Percentiles rank a stretch among this genome's conserved stretches.
These are phyloP conservation scores for Platichthys flesus DNA, from an alignment of 2,113 vertebrate genomes.

Conservation along the genomic window DNA sequence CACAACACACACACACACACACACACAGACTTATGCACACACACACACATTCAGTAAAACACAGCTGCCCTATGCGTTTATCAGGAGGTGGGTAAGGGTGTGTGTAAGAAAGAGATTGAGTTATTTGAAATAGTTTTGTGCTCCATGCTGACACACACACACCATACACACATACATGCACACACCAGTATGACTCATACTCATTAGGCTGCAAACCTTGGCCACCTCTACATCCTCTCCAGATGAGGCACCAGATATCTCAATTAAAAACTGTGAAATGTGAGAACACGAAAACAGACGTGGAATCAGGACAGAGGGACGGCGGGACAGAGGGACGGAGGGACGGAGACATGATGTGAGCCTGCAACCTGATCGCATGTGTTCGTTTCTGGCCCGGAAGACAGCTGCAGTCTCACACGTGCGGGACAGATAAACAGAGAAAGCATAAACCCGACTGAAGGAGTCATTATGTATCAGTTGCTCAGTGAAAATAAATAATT, in stretches of 20 bases:
- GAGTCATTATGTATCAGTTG: not conserved
- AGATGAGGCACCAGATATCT: slow-evolving; percentile 71
- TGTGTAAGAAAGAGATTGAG: slow-evolving; percentile 35
- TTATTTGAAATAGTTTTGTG: slow-evolving; percentile 63
- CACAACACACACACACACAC: slow-evolving; percentile 24
- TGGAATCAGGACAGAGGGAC: slow-evolving; percentile 32
- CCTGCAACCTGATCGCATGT: slow-evolving; percentile 70
- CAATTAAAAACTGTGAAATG: slow-evolving; percentile 75
- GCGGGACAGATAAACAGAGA: slow-evolving; percentile 34
- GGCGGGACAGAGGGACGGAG: slow-evolving; percentile 32
- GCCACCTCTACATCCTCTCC: slow-evolving; percentile 71
- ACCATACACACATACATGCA: slow-evolving; percentile 39
- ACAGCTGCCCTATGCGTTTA: slow-evolving; percentile 45
- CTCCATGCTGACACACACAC: slow-evolving; percentile 35
- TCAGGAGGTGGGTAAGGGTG: slow-evolving; percentile 32
- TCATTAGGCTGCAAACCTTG: slow-evolving; percentile 66
- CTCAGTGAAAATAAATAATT: not conserved
- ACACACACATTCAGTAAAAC: slow-evolving; percentile 16
- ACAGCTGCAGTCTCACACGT: slow-evolving; percentile 79
- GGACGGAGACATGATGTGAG: slow-evolving; percentile 51
- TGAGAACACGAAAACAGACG: slow-evolving; percentile 54
- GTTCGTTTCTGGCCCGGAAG: slow-evolving; percentile 63
- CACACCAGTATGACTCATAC: slow-evolving; percentile 50
- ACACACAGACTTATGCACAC: slow-evolving; percentile 7
- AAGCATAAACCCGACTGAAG: slow-evolving; percentile 26